Base-by-base conservation (phyloP, 53 echinoderm and acorn worm species). In the Holothuria scabra region DNA sequence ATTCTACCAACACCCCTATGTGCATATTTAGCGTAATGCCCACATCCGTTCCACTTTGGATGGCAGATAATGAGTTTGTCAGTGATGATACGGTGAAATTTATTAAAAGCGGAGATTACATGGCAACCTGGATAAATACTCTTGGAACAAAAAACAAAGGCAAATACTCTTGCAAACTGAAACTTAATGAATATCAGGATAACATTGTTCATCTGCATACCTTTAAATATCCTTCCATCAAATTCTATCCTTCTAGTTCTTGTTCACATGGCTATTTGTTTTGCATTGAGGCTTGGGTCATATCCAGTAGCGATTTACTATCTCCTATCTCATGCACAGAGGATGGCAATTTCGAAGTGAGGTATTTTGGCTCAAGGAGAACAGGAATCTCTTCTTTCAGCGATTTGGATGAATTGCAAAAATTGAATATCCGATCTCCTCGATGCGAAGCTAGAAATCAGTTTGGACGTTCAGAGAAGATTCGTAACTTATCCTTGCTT, bases 391-490 rank as follows among this genome's bases (percentile, higher is more conserved):
- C 44, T 10, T 44, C 44, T 44, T 44, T 5, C 10, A 10, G 10
- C 44, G 44, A 10, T 44, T 44, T 22, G 6, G 28, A 28, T 25
- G 29, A 65, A 22, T 26, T 21, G 33, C 32, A 4, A 28, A 8
- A 35, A 16, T 4, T 35, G 1, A 11, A 5, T 19, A 23, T 35
- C 8, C 16, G 8, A 38, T 69, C 69, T 16, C 3, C 37, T n/a
- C 69, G 16, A 69, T 69, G 69, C 44, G 38, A 69, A 38, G 69
- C 69, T 31, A 69, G 31, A 0, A 69, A 37, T 37, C n/a, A 14
- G 30, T 37, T 69, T 37, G 69, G 69, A 38, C 35, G 10, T 44
- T 44, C 44, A 44, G 5, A 5, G 44, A 44, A 44, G 5, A 44
- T 10, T 10, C 44, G 5, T 10, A 44, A 44, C 44, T 7, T 44